These are phyloP conservation scores for Listronotus bonariensis DNA, from an alignment of 1,140 invertebrate species.

Conservation along the genomic window DNA sequence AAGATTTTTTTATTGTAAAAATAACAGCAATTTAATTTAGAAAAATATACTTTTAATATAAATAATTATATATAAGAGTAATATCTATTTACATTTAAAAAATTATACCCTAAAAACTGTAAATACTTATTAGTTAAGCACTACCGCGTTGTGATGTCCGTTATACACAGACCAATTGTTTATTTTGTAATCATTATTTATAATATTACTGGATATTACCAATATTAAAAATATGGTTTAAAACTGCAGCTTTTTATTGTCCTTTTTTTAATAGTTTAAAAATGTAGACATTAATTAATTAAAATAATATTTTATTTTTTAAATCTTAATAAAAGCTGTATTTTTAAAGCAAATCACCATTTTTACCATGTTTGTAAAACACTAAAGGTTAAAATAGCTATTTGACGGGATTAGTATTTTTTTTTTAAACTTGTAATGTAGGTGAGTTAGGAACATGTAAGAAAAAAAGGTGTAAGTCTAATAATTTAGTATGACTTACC, in stretches of 20 bases:
- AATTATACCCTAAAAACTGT: conserved; percentile 20
- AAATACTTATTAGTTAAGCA: conserved; percentile 36
- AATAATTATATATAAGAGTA: not conserved
- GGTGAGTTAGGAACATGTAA: too few species aligned
- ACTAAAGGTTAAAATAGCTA: too few species aligned
- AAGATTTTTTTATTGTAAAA: not conserved
- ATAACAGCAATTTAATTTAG: conserved; percentile 5
- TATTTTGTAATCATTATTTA: not conserved
- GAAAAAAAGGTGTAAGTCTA: too few species aligned
- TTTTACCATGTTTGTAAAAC: too few species aligned
- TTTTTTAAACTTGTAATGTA: too few species aligned
- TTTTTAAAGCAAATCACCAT: too few species aligned
- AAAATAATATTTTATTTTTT: too few species aligned
- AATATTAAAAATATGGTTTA: not conserved
- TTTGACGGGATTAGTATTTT: too few species aligned
- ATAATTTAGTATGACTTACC: too few species aligned
- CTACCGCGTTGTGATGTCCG: conserved; percentile 42
- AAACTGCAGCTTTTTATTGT: not conserved
- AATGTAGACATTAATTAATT: too few species aligned
- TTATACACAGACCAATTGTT: conserved; percentile 41
- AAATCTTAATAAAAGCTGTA: too few species aligned
- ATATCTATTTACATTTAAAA: not conserved
- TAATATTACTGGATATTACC: not conserved
- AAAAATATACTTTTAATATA: not conserved
- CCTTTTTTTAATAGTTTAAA: too few species aligned